Evolutionary conservation across 1,140 invertebrate species (phyloP), one percentile per base, ranked within the genome.

Genomic region (Polyergus mexicanus): DNA sequence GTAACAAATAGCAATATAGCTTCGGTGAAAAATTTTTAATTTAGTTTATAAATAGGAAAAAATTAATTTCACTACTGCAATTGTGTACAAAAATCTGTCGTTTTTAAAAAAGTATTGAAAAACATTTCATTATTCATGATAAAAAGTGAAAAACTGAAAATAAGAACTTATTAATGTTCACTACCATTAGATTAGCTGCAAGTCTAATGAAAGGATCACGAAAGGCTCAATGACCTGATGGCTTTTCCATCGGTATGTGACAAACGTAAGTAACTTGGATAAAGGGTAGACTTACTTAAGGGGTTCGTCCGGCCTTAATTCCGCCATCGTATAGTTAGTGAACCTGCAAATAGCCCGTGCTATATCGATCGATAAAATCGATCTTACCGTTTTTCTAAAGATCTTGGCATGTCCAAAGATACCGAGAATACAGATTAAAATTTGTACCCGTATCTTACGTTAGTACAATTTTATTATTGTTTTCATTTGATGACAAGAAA

Each of bases 401-500:
- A 94, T 95, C 93, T 94, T 95, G 93, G 88, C 94, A 94, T 92
- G 94, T 94, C 90, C 93, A 94, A 92, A 94, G 94, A 91, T 93
- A 94, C 94, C 93, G 90, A 94, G 93, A 81, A 78, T 25, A 13
- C 4, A 56, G 19, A 58, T 41, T 41, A 22, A 16, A 60, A 75
- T 60, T 75, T 16, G 38, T 75, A 60, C 25, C 13, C 22, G 6
- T 38, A 38, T 32, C 35, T 75, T 2, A 5, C 41, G 47, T 51
- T 19, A 28, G 22, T 2, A 1, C 1, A 63, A n/a, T 32, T 66
- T 63, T 44, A 77, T 13, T 63, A n/a, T 71, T 44, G 38, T 72
- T 72, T 58, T 10, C 3, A 25, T n/a, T 41, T 41, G 25, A 22
- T 22, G 16, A 3, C 13, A 32, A 11, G 25, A 58, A 60, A 13